phyloP scores from a whole-genome alignment of 2,113 vertebrate species.

The Chrysochloris asiatica region DNA sequence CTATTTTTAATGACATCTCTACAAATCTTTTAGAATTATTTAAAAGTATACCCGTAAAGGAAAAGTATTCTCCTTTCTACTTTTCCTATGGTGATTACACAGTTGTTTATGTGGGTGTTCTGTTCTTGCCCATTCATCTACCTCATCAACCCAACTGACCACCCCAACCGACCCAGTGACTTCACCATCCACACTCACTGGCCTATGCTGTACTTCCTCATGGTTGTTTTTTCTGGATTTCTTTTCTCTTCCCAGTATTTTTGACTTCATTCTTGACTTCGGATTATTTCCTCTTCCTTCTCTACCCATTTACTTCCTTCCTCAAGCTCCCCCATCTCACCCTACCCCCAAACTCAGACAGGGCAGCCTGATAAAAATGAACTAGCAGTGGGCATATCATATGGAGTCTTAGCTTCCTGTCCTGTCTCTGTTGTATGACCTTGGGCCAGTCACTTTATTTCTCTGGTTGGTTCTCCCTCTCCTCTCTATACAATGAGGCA shows the following conservation, averaged over 20 bases:
- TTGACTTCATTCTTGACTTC: background rate
- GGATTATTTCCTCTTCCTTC: background rate
- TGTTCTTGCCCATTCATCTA: background rate
- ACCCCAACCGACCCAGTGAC: background rate
- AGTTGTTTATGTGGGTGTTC: background rate
- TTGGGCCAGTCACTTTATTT: slow-evolving; percentile 26
- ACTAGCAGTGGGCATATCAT: background rate
- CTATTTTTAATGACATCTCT: background rate
- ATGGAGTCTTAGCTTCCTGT: slow-evolving; percentile 6
- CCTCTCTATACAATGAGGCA: background rate
- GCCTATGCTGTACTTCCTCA: background rate
- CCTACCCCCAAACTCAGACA: background rate
- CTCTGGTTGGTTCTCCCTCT: slow-evolving; percentile 42
- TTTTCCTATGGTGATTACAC: background rate
- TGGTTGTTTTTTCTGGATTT: background rate
- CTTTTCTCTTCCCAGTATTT: background rate
- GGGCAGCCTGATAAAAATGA: slow-evolving; percentile 17
- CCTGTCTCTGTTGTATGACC: slow-evolving; percentile 48
- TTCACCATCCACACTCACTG: background rate
- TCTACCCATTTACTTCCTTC: background rate
- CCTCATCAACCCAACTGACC: background rate
- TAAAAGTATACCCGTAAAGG: background rate
- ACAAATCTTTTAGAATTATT: background rate
- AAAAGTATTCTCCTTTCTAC: background rate
- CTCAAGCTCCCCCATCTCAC: background rate